phyloP scores from a whole-genome alignment of 1,140 invertebrate genomes.

The Phthorimaea operculella region DNA sequence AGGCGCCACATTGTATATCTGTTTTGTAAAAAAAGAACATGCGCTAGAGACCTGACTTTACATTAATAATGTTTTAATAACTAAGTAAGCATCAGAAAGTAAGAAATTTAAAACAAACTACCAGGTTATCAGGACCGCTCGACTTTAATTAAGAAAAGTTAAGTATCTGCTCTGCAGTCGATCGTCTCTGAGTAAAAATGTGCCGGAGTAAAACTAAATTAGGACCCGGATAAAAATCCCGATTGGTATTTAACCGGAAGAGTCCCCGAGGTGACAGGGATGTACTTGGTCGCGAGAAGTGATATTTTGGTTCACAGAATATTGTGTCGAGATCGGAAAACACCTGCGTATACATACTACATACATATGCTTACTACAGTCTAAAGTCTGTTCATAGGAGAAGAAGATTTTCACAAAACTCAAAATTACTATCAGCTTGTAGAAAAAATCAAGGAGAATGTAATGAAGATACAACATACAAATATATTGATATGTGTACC shows the following conservation, averaged over 20 bases:
- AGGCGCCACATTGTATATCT: no score
- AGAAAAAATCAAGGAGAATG: background rate
- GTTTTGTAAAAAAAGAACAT: no score
- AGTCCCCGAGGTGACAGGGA: constrained; percentile 1
- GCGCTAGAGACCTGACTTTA: no score
- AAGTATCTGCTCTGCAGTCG: background rate
- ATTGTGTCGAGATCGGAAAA: no score
- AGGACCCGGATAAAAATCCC: constrained; percentile 21
- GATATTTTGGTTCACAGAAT: no score
- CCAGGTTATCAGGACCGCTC: background rate
- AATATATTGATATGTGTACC: background rate
- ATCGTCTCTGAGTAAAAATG: constrained; percentile 12
- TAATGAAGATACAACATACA: background rate
- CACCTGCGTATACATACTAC: no score
- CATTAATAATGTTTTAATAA: no score
- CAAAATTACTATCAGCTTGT: background rate
- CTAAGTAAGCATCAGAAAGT: background rate
- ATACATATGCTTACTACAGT: no score
- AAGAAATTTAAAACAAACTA: background rate
- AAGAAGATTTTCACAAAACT: background rate
- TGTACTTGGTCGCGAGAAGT: background rate
- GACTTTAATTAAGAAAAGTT: no score
- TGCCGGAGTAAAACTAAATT: constrained; percentile 24
- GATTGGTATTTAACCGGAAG: constrained; percentile 19
- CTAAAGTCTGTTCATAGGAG: background rate